phyloP scores from a whole-genome alignment of 2,797 vertebrate species.

The Argya squamiceps region DNA sequence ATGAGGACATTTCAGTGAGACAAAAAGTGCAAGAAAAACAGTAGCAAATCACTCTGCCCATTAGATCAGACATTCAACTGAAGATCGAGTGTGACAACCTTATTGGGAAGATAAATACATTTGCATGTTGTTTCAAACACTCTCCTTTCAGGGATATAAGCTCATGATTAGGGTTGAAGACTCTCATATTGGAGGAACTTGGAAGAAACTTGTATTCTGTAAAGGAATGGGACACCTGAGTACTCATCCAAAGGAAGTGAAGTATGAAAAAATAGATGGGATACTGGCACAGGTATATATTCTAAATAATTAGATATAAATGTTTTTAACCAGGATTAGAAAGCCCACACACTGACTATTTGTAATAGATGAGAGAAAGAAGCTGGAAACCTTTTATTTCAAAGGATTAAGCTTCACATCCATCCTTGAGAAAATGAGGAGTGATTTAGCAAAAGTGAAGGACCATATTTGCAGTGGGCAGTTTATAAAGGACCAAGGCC shows the following conservation, averaged over 20 bases:
- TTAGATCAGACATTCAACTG: neutral
- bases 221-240: neutral
- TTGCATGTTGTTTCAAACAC: neutral
- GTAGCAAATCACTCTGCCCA: neutral
- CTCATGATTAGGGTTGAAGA: neutral
- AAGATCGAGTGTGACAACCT: neutral
- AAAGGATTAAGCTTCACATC: neutral
- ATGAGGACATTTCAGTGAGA: neutral
- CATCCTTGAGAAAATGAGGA: neutral
- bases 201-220: neutral
- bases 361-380: neutral
- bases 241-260: neutral
- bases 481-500: neutral
- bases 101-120: neutral
- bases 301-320: neutral
- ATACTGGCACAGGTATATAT: neutral
- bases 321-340: neutral
- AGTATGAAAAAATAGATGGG: neutral
- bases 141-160: neutral
- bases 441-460: neutral
- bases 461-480: neutral
- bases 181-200: neutral
- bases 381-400: conserved; percentile 6
- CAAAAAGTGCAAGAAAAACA: neutral
- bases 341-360: neutral